Base-by-base conservation (phyloP, 37 sponge, comb jelly and placozoan species). In the Agelas oroides region DNA sequence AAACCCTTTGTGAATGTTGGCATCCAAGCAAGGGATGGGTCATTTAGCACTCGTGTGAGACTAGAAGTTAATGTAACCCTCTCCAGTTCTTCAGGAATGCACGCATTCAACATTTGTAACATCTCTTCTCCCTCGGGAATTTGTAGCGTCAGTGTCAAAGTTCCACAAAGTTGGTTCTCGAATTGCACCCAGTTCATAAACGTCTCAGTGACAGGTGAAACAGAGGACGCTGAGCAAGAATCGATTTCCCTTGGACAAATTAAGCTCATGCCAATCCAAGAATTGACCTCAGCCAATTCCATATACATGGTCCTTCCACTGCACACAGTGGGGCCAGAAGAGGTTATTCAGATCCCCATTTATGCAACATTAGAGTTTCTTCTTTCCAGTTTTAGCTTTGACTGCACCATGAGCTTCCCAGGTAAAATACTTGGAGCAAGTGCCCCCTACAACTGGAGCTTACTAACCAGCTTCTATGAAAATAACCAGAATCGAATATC, bases 21-120 rank as follows among this genome's bases (percentile, higher is more conserved):
- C 23, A 53, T 78, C 14, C 86, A 86, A 77, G 86, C 59, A 2
- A 56, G 71, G 32, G 78, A 86, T 41, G 21, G 13, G 15, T 58
- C 58, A 12, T 76, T 78, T 31, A 86, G 76, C 58, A 75, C 76
- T 55, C 52, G 30, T 73, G 24, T n/a, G 11, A 39, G 53, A 73
- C 21, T 41, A 35, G 27, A 25, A 24, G 27, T 19, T 18, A 41
- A 38, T 35, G 21, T 21, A 8, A 41, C 46, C 46, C 46, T 46
- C 46, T 46, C 46, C 46, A 46, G 46, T 46, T 46, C 46, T 3
- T 46, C 46, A 8, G 46, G 46, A 8, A 61, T 40, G 31, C 64
- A 32, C 32, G 39, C 39, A 1, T 71, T 19, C 17, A 63, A 27
- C 8, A 27, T 21, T 34, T 52, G 69, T 13, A 6, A 30, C 19